Evolutionary conservation across 1,140 invertebrate genomes (phyloP), one percentile per base, ranked within the genome.

Genomic region (Trissolcus basalis): DNA sequence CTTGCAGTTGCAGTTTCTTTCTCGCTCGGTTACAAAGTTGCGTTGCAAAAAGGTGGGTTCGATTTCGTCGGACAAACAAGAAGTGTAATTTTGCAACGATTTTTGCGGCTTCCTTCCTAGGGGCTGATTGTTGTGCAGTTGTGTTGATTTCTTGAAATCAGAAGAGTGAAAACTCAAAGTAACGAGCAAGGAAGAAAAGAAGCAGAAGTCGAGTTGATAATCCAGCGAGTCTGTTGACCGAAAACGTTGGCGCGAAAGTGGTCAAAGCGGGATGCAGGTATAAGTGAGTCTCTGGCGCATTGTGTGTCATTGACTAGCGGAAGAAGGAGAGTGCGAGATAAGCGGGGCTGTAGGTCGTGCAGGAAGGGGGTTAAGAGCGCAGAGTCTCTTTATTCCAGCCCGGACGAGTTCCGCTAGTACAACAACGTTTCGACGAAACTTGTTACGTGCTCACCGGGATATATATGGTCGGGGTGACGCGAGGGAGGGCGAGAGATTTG

Each of bases 371-470:
- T n/a, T n/a, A n/a, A n/a, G n/a, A n/a, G n/a, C n/a, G n/a, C n/a
- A n/a, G n/a, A n/a, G n/a, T n/a, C n/a, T n/a, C n/a, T n/a, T n/a
- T n/a, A n/a, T n/a, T n/a, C n/a, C n/a, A n/a, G n/a, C n/a, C n/a
- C n/a, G n/a, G n/a, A n/a, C n/a, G n/a, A n/a, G n/a, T n/a, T n/a
- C n/a, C n/a, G n/a, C n/a, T n/a, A n/a, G n/a, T n/a, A n/a, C n/a
- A n/a, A n/a, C n/a, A n/a, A n/a, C n/a, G n/a, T n/a, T n/a, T 56
- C 67, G 79, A 81, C 72, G 78, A 80, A 81, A 81, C 80, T 81
- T 81, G 80, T 81, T 79, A 81, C 78, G 73, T 78, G 64, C 53
- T 75, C 65, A 53, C 63, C 56, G 50, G 70, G 65, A 77, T 76
- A 69, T 80, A 72, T 78, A 76, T 50, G 36, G 36, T 9, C 36